A percentile compares a stretch with the other conserved stretches of the same genome.
These are phyloP conservation scores for Neodiprion fabricii DNA, from an alignment of 1,140 invertebrate species.

Conservation along the genomic window DNA sequence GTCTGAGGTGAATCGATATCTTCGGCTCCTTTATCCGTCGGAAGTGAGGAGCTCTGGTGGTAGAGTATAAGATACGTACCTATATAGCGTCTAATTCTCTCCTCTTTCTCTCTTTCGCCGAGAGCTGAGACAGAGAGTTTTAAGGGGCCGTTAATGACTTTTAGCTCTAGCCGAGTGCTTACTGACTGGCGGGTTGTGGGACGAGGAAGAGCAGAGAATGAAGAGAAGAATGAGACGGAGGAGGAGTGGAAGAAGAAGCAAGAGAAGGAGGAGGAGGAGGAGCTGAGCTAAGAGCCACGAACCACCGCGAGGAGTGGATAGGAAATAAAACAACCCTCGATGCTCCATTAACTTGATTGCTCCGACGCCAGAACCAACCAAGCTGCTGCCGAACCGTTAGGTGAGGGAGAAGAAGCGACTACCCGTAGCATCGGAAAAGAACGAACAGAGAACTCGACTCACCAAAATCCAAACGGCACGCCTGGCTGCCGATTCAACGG, in stretches of 20 bases:
- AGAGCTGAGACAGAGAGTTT: background rate
- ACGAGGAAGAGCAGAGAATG: background rate
- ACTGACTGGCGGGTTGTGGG: background rate
- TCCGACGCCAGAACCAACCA: background rate
- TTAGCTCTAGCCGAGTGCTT: conserved; percentile 1
- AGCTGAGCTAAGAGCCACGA: background rate
- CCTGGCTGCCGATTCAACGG: too few relatives aligned
- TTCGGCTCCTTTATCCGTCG: background rate
- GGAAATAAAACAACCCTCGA: conserved; percentile 14
- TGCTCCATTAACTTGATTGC: conserved; percentile 19
- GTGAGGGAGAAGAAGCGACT: too few relatives aligned
- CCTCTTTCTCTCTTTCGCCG: background rate
- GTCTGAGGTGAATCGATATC: background rate
- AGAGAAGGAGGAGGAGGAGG: background rate
- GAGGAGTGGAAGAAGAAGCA: background rate
- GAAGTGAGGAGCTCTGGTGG: too few relatives aligned
- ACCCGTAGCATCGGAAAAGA: too few relatives aligned
- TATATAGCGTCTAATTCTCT: too few relatives aligned
- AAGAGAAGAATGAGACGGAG: background rate
- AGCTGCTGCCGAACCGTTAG: too few relatives aligned
- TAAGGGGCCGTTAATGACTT: conserved; percentile 1
- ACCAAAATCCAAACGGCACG: too few relatives aligned
- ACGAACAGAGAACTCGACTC: too few relatives aligned
- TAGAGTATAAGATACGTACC: too few relatives aligned
- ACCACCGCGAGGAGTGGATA: background rate